Conservation (phyloP, 2,113 vertebrate species). For the Tringa solitaria region DNA sequence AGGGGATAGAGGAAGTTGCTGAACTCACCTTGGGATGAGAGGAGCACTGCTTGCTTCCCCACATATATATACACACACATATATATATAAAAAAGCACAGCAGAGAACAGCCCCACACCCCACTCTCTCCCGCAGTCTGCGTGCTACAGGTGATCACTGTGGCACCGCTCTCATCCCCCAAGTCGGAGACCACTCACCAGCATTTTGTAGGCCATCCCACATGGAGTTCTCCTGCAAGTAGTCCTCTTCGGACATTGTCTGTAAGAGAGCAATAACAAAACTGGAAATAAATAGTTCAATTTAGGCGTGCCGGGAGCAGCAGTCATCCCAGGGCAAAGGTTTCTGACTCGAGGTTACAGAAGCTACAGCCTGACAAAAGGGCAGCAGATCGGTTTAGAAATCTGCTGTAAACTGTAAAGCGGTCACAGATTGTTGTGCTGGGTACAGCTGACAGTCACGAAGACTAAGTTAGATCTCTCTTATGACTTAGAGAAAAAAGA, state of each 20-base stretch:
- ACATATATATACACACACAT: neutral
- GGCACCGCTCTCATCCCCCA: accelerated
- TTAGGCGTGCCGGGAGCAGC: neutral
- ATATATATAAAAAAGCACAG: neutral
- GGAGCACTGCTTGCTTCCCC: neutral
- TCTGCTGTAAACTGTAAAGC: neutral
- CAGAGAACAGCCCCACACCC: neutral
- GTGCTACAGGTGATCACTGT: neutral
- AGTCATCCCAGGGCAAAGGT: neutral
- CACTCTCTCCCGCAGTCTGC: accelerated
- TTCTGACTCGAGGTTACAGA: neutral
- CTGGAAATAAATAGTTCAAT: neutral
- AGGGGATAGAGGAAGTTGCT: neutral
- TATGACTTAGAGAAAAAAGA: neutral
- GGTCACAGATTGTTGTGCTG: neutral
- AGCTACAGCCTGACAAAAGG: neutral
- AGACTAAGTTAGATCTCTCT: neutral
- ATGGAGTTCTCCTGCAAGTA: neutral
- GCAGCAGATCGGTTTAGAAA: neutral
- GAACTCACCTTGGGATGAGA: neutral
- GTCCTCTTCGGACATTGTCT: neutral
- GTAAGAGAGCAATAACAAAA: neutral
- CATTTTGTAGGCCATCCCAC: neutral
- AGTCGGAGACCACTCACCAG: neutral
- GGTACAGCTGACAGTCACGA: neutral